phyloP scores from a whole-genome alignment of 2,888 invertebrate species.

The Schrankia costaestrigalis region DNA sequence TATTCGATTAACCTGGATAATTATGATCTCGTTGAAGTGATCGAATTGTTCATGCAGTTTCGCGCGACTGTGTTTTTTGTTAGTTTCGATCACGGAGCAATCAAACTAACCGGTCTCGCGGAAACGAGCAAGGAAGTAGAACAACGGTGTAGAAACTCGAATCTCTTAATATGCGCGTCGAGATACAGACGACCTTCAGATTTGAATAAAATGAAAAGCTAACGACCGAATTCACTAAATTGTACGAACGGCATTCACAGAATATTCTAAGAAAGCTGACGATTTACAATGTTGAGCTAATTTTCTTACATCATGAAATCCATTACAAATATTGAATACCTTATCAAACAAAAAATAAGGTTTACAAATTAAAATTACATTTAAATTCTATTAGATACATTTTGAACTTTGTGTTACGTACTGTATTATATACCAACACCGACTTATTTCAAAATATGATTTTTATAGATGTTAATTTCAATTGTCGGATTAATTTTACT shows the following conservation, averaged over 20 bases:
- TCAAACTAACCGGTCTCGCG: conserved; percentile 60
- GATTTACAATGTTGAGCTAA: neutral
- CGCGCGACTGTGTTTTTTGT: conserved; percentile 48
- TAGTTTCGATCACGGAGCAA: conserved; percentile 48
- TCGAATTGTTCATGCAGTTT: conserved; percentile 40
- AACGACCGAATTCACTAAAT: conserved; percentile 24
- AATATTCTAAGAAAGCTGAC: neutral
- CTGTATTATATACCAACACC: too few relatives aligned
- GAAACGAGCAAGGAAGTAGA: conserved; percentile 59
- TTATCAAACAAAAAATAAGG: too few relatives aligned
- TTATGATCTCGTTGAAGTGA: conserved; percentile 12
- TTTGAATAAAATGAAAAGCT: conserved; percentile 50
- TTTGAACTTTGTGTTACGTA: too few relatives aligned
- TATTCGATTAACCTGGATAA: conserved; percentile 64
- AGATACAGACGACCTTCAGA: conserved; percentile 61
- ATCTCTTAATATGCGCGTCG: conserved; percentile 44
- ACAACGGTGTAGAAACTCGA: conserved; percentile 62
- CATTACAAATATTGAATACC: too few relatives aligned
- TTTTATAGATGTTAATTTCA: too few relatives aligned
- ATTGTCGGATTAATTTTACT: too few relatives aligned
- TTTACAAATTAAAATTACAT: too few relatives aligned
- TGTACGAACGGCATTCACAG: too few relatives aligned
- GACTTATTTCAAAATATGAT: too few relatives aligned
- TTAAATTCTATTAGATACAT: too few relatives aligned
- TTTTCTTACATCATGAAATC: too few relatives aligned